Conservation (phyloP, 2,888 invertebrate species). For the Timema cristinae region DNA sequence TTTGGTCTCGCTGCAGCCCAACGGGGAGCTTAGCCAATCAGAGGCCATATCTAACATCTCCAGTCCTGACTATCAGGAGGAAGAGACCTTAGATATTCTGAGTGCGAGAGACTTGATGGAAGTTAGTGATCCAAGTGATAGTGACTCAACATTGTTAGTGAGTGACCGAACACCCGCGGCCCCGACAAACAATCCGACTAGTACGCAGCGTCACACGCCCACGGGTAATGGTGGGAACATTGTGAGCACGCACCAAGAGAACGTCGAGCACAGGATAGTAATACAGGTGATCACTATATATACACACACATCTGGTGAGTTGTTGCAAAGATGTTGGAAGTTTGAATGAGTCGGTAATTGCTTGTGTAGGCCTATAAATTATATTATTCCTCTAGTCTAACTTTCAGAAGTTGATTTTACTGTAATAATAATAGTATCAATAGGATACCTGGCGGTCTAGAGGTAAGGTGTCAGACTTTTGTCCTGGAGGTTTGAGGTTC, state of each 20-base stretch:
- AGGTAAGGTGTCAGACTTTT: too few relatives aligned
- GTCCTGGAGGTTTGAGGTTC: too few relatives aligned
- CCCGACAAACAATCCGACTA: slow-evolving; percentile 15
- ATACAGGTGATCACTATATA: slow-evolving; percentile 58
- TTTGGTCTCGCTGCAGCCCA: slow-evolving; percentile 32
- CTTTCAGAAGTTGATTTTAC: too few relatives aligned
- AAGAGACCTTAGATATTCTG: slow-evolving; percentile 75
- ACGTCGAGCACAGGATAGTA: slow-evolving; percentile 75
- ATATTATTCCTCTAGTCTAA: too few relatives aligned
- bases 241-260: slow-evolving; percentile 33
- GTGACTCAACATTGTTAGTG: slow-evolving; percentile 81
- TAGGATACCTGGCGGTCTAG: too few relatives aligned
- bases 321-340: background rate
- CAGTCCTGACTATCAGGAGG: slow-evolving; percentile 85
- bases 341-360: background rate
- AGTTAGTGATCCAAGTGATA: slow-evolving; percentile 84
- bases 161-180: slow-evolving; percentile 45
- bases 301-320: slow-evolving; percentile 41
- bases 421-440: too few relatives aligned
- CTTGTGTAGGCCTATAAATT: too few relatives aligned
- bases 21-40: slow-evolving; percentile 73
- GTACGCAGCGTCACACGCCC: slow-evolving; percentile 14
- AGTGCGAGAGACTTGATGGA: slow-evolving; percentile 77
- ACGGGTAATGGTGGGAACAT: slow-evolving; percentile 23
- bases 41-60: slow-evolving; percentile 87